Conservation (phyloP, 2,113 vertebrate species). For the Nanorana parkeri region DNA sequence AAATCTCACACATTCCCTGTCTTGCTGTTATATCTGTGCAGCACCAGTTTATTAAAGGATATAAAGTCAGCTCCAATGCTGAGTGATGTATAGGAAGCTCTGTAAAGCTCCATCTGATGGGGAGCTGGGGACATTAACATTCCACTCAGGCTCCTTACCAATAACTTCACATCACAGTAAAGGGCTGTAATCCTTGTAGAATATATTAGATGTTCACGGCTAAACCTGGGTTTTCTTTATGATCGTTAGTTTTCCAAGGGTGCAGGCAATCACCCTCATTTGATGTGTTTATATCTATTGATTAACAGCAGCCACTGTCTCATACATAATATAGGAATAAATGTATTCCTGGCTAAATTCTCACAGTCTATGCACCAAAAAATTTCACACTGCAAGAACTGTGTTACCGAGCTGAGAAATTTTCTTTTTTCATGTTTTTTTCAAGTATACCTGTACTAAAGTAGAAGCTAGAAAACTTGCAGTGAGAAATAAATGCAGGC, state of each 20-base stretch:
- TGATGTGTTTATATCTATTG: conserved; percentile 59
- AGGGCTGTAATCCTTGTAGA: conserved; percentile 56
- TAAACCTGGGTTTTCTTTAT: conserved; percentile 56
- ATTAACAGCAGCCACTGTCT: conserved; percentile 54
- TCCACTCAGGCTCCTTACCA: conserved; percentile 49
- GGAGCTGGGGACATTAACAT: conserved; percentile 48
- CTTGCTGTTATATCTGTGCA: conserved; percentile 38
- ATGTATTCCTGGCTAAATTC: conserved; percentile 31
- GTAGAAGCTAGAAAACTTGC: too few species aligned
- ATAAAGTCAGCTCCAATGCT: conserved; percentile 44
- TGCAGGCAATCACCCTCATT: conserved; percentile 52
- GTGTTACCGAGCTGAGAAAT: neutral
- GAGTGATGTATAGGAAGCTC: conserved; percentile 55
- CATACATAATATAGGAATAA: conserved; percentile 50
- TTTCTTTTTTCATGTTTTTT: too few species aligned
- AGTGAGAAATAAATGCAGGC: too few species aligned
- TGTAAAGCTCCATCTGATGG: conserved; percentile 45
- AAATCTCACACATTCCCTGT: conserved; percentile 36
- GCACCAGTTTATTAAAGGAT: conserved; percentile 56
- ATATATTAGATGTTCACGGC: conserved; percentile 57
- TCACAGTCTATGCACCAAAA: conserved; percentile 9
- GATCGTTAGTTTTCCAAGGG: conserved; percentile 54
- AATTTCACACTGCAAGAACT: neutral
- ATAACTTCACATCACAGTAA: conserved; percentile 57
- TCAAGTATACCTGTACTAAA: too few species aligned